Percentiles rank a stretch among this genome's conserved stretches.
phyloP scores from a whole-genome alignment of 2,797 vertebrate species.

The Cyclura pinguis region DNA sequence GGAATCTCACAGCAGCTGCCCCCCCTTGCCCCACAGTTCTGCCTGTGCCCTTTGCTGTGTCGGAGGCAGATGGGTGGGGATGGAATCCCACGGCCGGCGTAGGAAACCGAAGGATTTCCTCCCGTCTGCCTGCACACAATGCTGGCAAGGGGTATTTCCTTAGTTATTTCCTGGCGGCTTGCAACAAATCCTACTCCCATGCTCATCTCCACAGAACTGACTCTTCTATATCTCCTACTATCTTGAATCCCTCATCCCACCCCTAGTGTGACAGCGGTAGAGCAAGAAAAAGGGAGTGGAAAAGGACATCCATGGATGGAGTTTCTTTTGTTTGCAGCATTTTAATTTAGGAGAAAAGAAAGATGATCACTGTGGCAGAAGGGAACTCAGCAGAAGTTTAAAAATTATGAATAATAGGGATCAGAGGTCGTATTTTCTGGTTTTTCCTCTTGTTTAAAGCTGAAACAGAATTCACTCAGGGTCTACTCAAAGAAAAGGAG shows the following conservation, averaged over 20 bases:
- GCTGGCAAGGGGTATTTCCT: conserved; percentile 9
- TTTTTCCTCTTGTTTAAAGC: not conserved
- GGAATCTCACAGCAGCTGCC: not conserved
- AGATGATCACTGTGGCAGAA: not conserved
- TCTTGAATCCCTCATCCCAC: not conserved
- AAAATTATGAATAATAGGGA: not conserved
- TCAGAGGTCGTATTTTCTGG: too few relatives aligned
- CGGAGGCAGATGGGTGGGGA: not conserved
- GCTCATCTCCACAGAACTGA: not conserved
- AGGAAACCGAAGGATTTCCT: conserved; percentile 33
- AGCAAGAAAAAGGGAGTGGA: not conserved
- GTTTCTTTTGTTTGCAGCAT: not conserved
- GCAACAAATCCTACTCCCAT: not conserved
- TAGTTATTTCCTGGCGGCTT: not conserved
- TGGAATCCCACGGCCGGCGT: not conserved
- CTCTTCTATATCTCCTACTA: not conserved
- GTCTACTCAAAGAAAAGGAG: not conserved
- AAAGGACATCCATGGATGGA: not conserved
- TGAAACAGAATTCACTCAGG: not conserved
- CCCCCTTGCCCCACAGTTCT: not conserved
- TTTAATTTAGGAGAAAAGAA: not conserved
- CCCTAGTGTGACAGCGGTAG: too few relatives aligned
- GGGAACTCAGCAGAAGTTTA: not conserved
- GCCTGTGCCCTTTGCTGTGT: not conserved
- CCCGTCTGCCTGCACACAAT: not conserved